phyloP scores from a whole-genome alignment of 2,113 vertebrate genomes.

The Danio rerio region DNA sequence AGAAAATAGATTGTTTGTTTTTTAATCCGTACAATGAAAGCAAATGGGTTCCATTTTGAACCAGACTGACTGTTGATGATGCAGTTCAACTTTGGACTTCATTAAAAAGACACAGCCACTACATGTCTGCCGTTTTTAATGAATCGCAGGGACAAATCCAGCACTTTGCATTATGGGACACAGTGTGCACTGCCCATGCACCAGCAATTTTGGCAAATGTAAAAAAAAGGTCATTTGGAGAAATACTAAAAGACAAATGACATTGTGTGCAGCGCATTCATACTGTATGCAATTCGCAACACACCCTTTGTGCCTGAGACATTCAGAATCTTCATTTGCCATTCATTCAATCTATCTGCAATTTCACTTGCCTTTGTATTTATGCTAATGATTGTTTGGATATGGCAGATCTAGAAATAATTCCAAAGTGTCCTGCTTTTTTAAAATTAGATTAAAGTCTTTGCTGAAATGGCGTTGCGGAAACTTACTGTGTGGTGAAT shows the following conservation, averaged over 20 bases:
- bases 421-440: conserved; percentile 71
- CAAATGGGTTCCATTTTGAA: neutral
- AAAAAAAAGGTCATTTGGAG: neutral
- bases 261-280: neutral
- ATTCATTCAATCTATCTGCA: conserved; percentile 65
- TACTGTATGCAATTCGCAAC: conserved; percentile 4
- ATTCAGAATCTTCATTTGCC: conserved; percentile 39
- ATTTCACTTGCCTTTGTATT: conserved; percentile 73
- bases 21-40: neutral
- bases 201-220: neutral
- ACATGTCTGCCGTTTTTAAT: neutral
- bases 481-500: conserved; percentile 69
- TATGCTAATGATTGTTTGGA: conserved; percentile 79
- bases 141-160: neutral
- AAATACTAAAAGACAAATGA: neutral
- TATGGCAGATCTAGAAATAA: conserved; percentile 72
- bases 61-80: neutral
- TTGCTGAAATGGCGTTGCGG: conserved; percentile 65
- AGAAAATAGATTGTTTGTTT: neutral
- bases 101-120: too few relatives aligned
- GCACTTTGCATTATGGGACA: neutral
- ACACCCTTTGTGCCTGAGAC: conserved; percentile 4
- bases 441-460: conserved; percentile 76
- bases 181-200: neutral
- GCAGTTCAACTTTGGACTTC: neutral